Base-by-base conservation (phyloP, 2,888 invertebrate genomes). In the Slavum lentiscoides region DNA sequence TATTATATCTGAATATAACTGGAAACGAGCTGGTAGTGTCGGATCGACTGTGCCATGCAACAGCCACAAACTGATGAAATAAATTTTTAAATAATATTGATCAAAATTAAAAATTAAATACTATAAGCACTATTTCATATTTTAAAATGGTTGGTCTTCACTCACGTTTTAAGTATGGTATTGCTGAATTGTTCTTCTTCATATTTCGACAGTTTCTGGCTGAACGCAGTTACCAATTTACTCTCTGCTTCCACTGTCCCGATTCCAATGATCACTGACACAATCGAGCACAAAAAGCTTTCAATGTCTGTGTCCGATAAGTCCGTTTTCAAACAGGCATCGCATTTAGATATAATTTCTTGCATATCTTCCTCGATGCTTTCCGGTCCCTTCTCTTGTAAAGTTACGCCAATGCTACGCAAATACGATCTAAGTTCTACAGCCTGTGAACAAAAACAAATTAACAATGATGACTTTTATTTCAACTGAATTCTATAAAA, bases 271-370 rank as follows among this genome's bases (percentile, higher is more conserved):
- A 98, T 92, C 84, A 98, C 94, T 9, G 97, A 97, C 6, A 97
- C 96, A 87, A 98, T 96, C 86, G 97, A 96, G 88, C 97, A 97
- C 17, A 98, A 89, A 76, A 97, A 93, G 84, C 93, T 93, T 89
- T 98, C 98, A 84, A 96, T 93, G 86, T 97, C 97, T 21, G 89
- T 86, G 86, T 95, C 95, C 85, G 92, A 93, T 13, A 92, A 92
- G 85, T 94, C 94, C 43, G 72, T 58, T 85, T 94, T 93, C 88
- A 97, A 96, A 86, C 96, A 95, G 68, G 93, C 91, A 87, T 96
- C 96, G 86, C 96, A 96, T 13, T 96, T 96, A 77, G 94, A 94
- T 84, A 97, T 95, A 84, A 97, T 96, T 88, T 97, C 95, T 86
- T 94, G 94, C 84, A 97, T 89, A 88, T 97, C 96, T 89, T 95